phyloP scores from a whole-genome alignment of 2,888 invertebrate genomes.

The Agrotis puta region DNA sequence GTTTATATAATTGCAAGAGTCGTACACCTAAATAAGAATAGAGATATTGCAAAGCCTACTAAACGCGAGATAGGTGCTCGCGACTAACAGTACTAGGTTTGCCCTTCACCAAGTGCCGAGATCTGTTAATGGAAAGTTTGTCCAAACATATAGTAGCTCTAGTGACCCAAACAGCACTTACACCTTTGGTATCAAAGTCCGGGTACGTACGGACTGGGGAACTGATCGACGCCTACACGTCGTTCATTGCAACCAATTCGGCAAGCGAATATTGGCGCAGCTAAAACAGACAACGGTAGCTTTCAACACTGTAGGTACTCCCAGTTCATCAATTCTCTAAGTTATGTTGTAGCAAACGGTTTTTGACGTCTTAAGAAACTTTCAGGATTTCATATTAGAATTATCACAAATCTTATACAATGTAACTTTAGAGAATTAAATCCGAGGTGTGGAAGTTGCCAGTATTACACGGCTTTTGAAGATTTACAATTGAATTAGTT shows the following conservation, averaged over 20 bases:
- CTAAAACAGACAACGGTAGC: constrained; percentile 87
- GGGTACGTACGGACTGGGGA: constrained; percentile 73
- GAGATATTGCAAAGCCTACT: constrained; percentile 74
- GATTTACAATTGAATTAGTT: constrained; percentile 30
- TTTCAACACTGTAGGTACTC: constrained; percentile 64
- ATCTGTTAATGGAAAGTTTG: constrained; percentile 80
- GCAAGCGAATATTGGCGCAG: constrained; percentile 88
- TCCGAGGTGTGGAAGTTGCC: constrained; percentile 15
- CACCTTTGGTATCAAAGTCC: constrained; percentile 81
- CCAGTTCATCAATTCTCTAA: constrained; percentile 46
- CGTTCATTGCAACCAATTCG: constrained; percentile 87
- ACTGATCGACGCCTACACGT: constrained; percentile 79
- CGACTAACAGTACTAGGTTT: constrained; percentile 64
- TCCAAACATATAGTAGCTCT: constrained; percentile 77
- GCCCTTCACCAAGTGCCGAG: constrained; percentile 70
- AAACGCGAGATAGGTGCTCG: constrained; percentile 73
- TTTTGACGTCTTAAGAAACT: constrained; percentile 17
- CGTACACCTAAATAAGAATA: constrained; percentile 61
- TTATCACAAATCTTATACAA: too few relatives aligned
- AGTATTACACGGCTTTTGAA: constrained; percentile 9
- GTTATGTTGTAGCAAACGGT: constrained; percentile 23
- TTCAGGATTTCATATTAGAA: constrained; percentile 6
- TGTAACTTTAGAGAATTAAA: constrained; percentile 48
- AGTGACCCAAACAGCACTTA: constrained; percentile 82
- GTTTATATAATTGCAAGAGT: constrained; percentile 42